Evolutionary conservation across 2,113 vertebrate species (phyloP), one percentile per base, ranked within the genome.

Genomic region (Baryphthengus martii): DNA sequence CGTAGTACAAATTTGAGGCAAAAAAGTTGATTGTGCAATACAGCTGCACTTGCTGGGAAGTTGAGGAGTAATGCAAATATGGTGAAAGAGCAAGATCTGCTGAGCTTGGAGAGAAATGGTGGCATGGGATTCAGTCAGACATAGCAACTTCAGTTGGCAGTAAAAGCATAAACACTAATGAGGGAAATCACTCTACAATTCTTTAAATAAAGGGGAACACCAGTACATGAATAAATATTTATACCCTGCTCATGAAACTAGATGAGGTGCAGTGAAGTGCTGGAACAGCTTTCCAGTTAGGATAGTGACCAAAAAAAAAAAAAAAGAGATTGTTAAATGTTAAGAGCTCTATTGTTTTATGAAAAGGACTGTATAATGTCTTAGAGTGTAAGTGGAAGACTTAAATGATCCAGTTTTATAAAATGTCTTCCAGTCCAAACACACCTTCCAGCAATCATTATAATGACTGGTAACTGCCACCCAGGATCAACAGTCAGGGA

Each of bases 401-500:
- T 59, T 71, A 77, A 90, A 88, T 65, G 11, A 74, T 88, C 31
- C 23, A 29, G 13, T 76, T 82, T 88, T 53, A 84, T 77, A 74
- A 94, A 81, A 81, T 17, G 21, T 55, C 47, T 96, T 81, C 23
- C 23, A 55, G 23, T 80, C 9, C 45, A 91, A 92, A 71, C 10
- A 81, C 18, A 31, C 35, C 50, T 94, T 71, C 65, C 55, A 85
- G 44, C 40, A 85, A 37, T 53, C 21, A 4, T 39, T 39, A 23
- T 25, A 31, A 4, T 0, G 3, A 6, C 55, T 0, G 1, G 40
- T 33, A 37, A 7, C 14, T 73, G 44, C 24, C 50, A 49, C 47
- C 25, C 29, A n/a, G 17, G 28, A n/a, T 56, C 6, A 81, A 15
- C 47, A 58, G 31, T 26, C 58, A 70, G 81, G 16, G 20, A 10